Evolutionary conservation across 2,113 vertebrate species (phyloP).

Genomic region (Nanorana parkeri): DNA sequence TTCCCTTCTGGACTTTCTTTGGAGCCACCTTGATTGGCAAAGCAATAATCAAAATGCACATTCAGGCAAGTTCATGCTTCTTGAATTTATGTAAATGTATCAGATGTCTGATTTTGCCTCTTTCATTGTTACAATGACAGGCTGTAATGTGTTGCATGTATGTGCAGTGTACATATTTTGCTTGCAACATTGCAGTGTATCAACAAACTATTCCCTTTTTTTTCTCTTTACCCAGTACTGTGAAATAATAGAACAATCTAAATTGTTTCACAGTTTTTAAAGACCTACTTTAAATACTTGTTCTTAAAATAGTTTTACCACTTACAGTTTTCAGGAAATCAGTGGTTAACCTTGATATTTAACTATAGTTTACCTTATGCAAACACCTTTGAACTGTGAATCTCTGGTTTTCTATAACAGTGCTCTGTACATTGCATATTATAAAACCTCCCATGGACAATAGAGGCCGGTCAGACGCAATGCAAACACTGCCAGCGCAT

Average conservation of each 20-base stretch:
- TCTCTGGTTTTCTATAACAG: neutral
- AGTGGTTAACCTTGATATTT: slow-evolving; percentile 69
- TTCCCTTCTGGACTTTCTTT: slow-evolving; percentile 97
- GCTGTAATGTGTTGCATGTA: neutral
- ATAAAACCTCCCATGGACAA: too few relatives aligned
- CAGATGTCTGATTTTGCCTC: neutral
- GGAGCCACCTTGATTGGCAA: slow-evolving; percentile 96
- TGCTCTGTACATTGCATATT: too few relatives aligned
- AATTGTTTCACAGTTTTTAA: neutral
- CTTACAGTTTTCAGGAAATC: slow-evolving; percentile 66
- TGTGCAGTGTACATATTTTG: neutral
- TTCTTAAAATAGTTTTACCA: slow-evolving; percentile 49
- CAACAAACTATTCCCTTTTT: neutral
- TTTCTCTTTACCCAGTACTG: neutral
- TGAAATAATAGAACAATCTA: neutral
- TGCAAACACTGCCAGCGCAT: too few relatives aligned
- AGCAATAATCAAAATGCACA: slow-evolving; percentile 98
- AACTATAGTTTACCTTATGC: slow-evolving; percentile 60
- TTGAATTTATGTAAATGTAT: neutral
- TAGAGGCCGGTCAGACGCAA: too few relatives aligned
- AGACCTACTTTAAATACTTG: neutral
- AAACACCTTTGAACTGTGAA: slow-evolving; percentile 47
- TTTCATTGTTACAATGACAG: too few relatives aligned
- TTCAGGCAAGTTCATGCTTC: slow-evolving; percentile 79
- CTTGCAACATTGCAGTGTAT: neutral